Evolutionary conservation across 2,888 invertebrate genomes (phyloP).

Genomic region (Melangyna quadrimaculata): DNA sequence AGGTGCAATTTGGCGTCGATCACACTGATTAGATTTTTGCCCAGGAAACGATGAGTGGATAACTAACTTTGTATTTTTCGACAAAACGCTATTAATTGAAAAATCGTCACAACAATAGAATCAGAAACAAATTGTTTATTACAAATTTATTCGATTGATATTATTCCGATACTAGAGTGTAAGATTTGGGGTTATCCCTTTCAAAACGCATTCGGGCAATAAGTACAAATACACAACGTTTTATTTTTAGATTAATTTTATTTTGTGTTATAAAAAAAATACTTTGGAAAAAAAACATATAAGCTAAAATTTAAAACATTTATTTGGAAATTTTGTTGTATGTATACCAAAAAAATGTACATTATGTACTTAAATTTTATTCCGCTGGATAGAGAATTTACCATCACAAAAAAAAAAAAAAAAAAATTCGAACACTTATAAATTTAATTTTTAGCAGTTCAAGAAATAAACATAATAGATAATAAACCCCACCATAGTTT

Average conservation of each 20-base stretch:
- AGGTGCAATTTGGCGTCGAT: too few species aligned
- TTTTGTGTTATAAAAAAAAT: background rate
- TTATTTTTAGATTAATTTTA: background rate
- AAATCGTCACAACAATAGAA: too few species aligned
- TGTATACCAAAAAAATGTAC: slow-evolving; percentile 35
- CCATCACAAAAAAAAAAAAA: background rate
- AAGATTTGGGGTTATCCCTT: too few species aligned
- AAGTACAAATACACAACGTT: background rate
- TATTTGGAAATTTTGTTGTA: slow-evolving; percentile 40
- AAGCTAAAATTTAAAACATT: slow-evolving; percentile 10
- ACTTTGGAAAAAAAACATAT: background rate
- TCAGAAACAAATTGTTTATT: too few species aligned
- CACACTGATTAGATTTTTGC: too few species aligned
- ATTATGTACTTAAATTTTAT: slow-evolving; percentile 9
- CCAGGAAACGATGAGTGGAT: too few species aligned
- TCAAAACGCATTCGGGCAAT: background rate
- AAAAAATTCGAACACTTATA: background rate
- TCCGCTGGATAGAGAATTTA: background rate
- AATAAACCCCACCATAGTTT: background rate
- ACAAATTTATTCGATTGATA: too few species aligned
- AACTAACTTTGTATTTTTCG: too few species aligned
- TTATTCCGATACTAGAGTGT: too few species aligned
- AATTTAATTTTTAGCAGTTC: background rate
- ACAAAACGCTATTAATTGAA: too few species aligned
- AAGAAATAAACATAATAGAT: background rate